Conservation (phyloP, 1,140 invertebrate genomes). For the Drosophila mauritiana region DNA sequence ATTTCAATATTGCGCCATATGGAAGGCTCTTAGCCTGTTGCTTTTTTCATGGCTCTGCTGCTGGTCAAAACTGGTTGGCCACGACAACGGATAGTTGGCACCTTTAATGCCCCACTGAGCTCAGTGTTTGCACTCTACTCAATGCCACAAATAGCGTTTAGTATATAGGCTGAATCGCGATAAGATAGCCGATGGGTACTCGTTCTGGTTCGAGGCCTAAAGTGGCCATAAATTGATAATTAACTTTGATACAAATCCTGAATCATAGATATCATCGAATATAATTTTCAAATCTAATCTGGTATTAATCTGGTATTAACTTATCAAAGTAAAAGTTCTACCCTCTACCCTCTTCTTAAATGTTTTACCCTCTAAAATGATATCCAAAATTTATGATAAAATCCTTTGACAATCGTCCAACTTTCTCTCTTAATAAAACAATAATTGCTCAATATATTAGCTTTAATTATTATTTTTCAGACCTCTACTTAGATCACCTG, state of each 20-base stretch:
- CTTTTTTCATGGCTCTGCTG: constrained; percentile 9
- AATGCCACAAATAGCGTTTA: background rate
- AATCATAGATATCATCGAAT: background rate
- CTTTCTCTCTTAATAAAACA: too few relatives aligned
- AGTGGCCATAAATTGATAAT: constrained; percentile 18
- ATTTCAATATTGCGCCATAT: constrained; percentile 82
- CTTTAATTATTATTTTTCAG: constrained; percentile 12
- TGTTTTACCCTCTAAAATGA: background rate
- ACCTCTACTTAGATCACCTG: constrained; percentile 19
- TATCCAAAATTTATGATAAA: too few relatives aligned
- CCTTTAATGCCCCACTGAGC: constrained; percentile 37
- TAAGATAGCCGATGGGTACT: constrained; percentile 28
- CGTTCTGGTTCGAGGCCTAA: constrained; percentile 12
- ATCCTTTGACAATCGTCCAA: too few relatives aligned
- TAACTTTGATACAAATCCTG: background rate
- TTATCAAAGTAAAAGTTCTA: too few relatives aligned
- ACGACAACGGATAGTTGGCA: constrained; percentile 12
- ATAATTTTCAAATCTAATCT: too few relatives aligned
- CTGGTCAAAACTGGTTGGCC: constrained; percentile 37
- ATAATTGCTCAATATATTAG: constrained; percentile 18
- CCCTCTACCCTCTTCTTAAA: too few relatives aligned
- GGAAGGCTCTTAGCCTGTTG: constrained; percentile 44
- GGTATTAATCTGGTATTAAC: too few relatives aligned
- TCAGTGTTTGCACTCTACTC: constrained; percentile 45
- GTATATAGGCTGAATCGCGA: constrained; percentile 12